Base-by-base conservation (phyloP, 2,113 vertebrate species). In the Numida meleagris region DNA sequence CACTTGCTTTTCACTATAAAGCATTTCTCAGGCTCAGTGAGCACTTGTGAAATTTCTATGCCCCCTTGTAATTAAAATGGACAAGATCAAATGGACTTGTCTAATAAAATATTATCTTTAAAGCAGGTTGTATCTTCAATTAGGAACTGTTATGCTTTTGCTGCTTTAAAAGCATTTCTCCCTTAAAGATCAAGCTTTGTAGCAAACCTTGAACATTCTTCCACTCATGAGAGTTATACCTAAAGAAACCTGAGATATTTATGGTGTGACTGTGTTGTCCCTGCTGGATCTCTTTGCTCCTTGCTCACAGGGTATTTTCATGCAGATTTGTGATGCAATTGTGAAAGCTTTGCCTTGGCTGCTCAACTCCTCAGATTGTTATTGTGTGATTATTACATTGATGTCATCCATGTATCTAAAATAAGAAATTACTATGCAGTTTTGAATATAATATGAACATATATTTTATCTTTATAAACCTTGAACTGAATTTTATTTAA, bases 41-140 rank as follows among this genome's bases (percentile, higher is more conserved):
- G 45, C 50, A 81, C 70, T 75, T 57, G 31, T 53, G 73, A 76
- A 94, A 86, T 15, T 90, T 90, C 16, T 71, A 33, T 89, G 46
- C 12, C 33, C 48, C 31, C 13, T 62, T 86, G n/a, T 86, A 79
- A 81, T 94, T 90, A 86, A 83, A 92, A 81, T 45, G 36, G 45
- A 58, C 36, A 62, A 61, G 53, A 83, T 88, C 40, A 81, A 50
- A 82, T 78, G 62, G 29, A n/a, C 75, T 88, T 71, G 31, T 78
- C 19, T 65, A 75, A 71, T 50, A 34, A 75, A 95, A 72, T 29
- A 29, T 34, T 68, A 59, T 13, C 36, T n/a, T 86, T 29, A 70
- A 72, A 14, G 45, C 9, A 43, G 38, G 9, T 51, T 65, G 12
- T 57, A 83, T 17, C 70, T 34, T 81, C 13, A n/a, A 61, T 4